Evolutionary conservation across 2,888 invertebrate species (phyloP), one percentile per base, ranked within the genome.

Genomic region (Neria commutata): DNA sequence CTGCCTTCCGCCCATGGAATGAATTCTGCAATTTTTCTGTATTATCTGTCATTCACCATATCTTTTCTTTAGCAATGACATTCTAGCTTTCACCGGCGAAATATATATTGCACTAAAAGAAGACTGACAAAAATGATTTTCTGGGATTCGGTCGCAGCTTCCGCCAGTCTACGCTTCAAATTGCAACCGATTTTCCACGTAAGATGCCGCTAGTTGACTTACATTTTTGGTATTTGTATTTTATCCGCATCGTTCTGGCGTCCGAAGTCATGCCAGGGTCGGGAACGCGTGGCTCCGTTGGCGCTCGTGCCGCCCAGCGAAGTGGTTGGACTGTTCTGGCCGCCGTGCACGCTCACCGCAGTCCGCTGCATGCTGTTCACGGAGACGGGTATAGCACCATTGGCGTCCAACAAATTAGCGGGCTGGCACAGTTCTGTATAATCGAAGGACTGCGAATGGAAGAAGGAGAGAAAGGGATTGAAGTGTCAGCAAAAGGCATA

Each of bases 171-270:
- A n/a, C n/a, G n/a, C n/a, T n/a, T n/a, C n/a, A n/a, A n/a, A n/a
- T n/a, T n/a, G n/a, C n/a, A n/a, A n/a, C n/a, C n/a, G n/a, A n/a
- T n/a, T n/a, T n/a, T n/a, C n/a, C n/a, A n/a, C n/a, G 19, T n/a
- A 45, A 45, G 19, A 4, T 46, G 46, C 3, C 17, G 16, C 3
- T n/a, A n/a, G n/a, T n/a, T n/a, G 79, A 91, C 95, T 94, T 86
- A 96, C 95, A 95, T 86, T 91, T 97, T 97, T 82, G 95, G 94
- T 85, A 97, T 97, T 86, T 96, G 95, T 79, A 97, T 94, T 86
- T 95, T 95, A 83, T 95, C 95, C 58, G 93, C 93, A 82, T 95
- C 95, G 78, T 94, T 94, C 80, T 94, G 94, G 67, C 95, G 86
- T 58, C 94, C 95, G 83, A 94, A 95, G 84, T 95, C 95, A 83